Conservation (phyloP, 2,888 invertebrate genomes). For the Agonopterix arenella region DNA sequence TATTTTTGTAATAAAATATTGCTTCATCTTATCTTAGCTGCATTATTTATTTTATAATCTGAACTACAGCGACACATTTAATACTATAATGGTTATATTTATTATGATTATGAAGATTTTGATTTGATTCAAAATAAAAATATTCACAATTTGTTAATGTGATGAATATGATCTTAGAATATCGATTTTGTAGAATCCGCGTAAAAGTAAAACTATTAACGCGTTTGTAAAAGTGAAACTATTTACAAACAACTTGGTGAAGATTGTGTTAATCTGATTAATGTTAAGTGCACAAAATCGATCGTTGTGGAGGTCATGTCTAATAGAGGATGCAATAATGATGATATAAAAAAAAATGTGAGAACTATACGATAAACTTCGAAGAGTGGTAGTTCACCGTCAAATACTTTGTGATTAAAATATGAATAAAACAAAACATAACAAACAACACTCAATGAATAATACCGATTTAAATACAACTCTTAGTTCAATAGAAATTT, state of each 20-base stretch:
- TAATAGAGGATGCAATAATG: too few relatives aligned
- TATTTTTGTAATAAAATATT: slow-evolving; percentile 38
- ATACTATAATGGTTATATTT: not conserved
- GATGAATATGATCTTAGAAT: not conserved
- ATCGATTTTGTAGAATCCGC: not conserved
- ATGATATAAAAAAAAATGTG: too few relatives aligned
- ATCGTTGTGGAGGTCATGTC: too few relatives aligned
- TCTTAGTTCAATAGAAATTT: slow-evolving; percentile 31
- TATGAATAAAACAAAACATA: slow-evolving; percentile 21
- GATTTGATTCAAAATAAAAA: too few relatives aligned
- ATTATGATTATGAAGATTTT: too few relatives aligned
- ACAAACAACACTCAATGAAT: slow-evolving; percentile 29
- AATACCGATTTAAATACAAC: slow-evolving; percentile 24
- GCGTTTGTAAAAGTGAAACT: not conserved
- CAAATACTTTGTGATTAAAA: not conserved
- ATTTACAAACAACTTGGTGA: too few relatives aligned
- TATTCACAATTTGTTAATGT: too few relatives aligned
- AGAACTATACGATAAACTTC: too few relatives aligned
- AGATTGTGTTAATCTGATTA: too few relatives aligned
- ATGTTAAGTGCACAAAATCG: too few relatives aligned
- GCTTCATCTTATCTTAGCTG: slow-evolving; percentile 27
- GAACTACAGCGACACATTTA: not conserved
- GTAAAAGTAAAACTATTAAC: too few relatives aligned
- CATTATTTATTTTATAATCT: slow-evolving; percentile 5
- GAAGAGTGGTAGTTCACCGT: too few relatives aligned